Conservation (phyloP, 2,888 invertebrate genomes). For the Folsomia candida region DNA sequence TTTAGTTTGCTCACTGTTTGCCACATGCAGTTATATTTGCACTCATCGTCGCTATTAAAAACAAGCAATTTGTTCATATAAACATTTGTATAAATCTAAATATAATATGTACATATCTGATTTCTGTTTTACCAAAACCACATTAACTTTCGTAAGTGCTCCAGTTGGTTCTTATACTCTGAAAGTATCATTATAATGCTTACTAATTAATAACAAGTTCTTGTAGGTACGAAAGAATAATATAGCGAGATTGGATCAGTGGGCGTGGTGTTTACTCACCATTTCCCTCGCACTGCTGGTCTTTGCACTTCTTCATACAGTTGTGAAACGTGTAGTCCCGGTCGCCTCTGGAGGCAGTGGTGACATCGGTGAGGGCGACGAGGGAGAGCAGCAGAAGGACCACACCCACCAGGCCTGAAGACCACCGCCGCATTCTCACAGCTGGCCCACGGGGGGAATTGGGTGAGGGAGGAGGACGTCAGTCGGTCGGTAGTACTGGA, state of each 20-base stretch:
- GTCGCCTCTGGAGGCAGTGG: slow-evolving; percentile 38
- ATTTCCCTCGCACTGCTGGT: slow-evolving; percentile 33
- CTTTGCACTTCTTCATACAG: slow-evolving; percentile 38
- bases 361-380: slow-evolving; percentile 20
- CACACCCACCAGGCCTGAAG: slow-evolving; percentile 1
- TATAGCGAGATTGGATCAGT: too few relatives aligned
- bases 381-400: neutral
- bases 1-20: slow-evolving; percentile 76
- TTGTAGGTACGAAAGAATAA: too few relatives aligned
- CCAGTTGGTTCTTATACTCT: slow-evolving; percentile 49
- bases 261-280: too few relatives aligned
- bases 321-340: slow-evolving; percentile 43
- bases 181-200: too few relatives aligned
- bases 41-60: slow-evolving; percentile 66
- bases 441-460: neutral
- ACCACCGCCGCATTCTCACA: neutral
- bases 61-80: neutral
- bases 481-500: too few relatives aligned
- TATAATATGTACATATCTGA: too few relatives aligned
- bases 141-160: slow-evolving; percentile 56
- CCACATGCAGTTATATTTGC: slow-evolving; percentile 92
- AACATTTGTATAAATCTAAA: too few relatives aligned
- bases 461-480: too few relatives aligned
- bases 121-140: slow-evolving; percentile 85
- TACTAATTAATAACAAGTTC: too few relatives aligned